Base-by-base conservation (phyloP, 1,140 invertebrate genomes). In the Orius insidiosus region DNA sequence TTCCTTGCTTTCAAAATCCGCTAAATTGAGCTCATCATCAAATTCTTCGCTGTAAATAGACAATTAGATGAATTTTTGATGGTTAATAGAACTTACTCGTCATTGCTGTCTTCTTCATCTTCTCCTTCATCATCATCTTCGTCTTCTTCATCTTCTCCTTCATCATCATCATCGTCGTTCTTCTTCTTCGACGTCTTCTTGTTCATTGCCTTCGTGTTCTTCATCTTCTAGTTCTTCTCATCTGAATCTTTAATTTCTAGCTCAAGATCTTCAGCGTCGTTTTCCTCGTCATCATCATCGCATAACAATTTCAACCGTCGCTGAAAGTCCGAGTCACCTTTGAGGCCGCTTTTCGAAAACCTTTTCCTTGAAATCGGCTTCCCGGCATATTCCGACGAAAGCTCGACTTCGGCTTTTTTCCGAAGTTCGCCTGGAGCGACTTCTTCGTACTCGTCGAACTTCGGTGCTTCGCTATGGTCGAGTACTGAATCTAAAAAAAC, bases 301-400 rank as follows among this genome's bases (percentile, higher is more conserved):
- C 31, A 24, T 13, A 37, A 40, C 15, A 2, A 40, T 18, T 38
- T 32, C n/a, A 13, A 35, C 3, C 19, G n/a, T 15, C 35, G 14
- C 14, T 15, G 9, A 18, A 40, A 14, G 38, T 40, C 38, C 2
- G 9, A 2, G n/a, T 30, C 24, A 15, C 24, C 24, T 24, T 24
- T 24, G 24, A 24, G 24, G 24, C 3, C 24, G 7, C 24, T 24
- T 24, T 24, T 24, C 24, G 24, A 24, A 24, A 24, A 48, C 10
- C 16, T 39, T 39, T 50, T 50, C 24, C 49, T 45, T 5, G 49
- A 50, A 15, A 45, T 30, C 3, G 49, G 49, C 31, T 50, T 46
- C 24, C 49, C 49, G 9, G 24, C 30, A 36, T 50, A 50, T 6
- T 39, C 49, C 1, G 35, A 9, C 1, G 14, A 11, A 15, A 50